Evolutionary conservation across 2,113 vertebrate genomes (phyloP), one percentile per base, ranked within the genome.

Genomic region (Leptodactylus fuscus): DNA sequence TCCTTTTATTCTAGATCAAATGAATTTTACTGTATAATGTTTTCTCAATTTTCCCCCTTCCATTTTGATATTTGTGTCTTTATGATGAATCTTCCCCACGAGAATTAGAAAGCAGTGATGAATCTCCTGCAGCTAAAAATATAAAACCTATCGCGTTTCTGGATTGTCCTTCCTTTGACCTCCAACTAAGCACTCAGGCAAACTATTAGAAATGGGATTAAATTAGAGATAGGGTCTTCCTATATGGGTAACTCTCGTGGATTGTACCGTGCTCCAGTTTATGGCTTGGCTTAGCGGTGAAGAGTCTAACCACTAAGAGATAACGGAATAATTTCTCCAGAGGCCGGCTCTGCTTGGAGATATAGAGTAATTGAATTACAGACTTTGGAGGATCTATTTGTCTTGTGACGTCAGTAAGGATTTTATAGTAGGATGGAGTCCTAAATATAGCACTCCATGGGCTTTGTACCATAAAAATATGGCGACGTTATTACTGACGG

Each of bases 351-450:
- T 38, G 77, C 55, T 62, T 44, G 36, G 20, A 44, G 55, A 60
- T 80, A 80, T 27, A 38, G 15, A 6, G 41, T 80, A 80, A 80
- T 62, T 80, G 77, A 80, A 62, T 80, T 80, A 80, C 77, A 38
- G 36, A 44, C 22, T 44, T 13, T 60, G 38, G 77, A 62, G 53
- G 53, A 62, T 80, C 53, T 62, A 44, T 27, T n/a, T 41, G 18
- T 4, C 22, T 44, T 44, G 55, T 60, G 53, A 80, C 77, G 13
- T 44, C 9, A 80, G 77, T 12, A 60, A 27, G 55, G 77, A 27
- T 27, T 80, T 60, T 24, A 60, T 44, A 18, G n/a, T 53, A 27
- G n/a, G 32, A 44, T 16, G 22, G 22, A 80, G 44, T 62, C 29
- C 36, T 80, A 44, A 34, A 80, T 80, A 18, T 34, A 80, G 77